A percentile compares a stretch with the other conserved stretches of the same genome.
Conservation (phyloP, 2,113 vertebrate genomes). For the Eudyptes chrysolophus region DNA sequence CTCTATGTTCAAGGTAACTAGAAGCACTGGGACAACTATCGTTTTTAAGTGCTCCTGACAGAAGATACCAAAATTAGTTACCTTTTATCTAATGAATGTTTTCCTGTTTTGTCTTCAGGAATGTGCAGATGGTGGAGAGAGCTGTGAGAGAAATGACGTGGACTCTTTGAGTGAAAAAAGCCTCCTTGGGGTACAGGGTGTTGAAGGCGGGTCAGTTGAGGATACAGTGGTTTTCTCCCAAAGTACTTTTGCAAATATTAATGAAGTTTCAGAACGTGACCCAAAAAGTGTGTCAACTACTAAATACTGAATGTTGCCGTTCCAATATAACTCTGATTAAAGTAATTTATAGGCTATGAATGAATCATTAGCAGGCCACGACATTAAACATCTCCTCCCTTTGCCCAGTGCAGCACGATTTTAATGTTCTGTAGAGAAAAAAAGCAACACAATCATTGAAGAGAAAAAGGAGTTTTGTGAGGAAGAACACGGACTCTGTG, state of each 20-base stretch:
- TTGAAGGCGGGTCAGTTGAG: slow-evolving; percentile 59
- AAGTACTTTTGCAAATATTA: background rate
- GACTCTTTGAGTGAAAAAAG: slow-evolving; percentile 6
- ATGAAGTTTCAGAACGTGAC: background rate
- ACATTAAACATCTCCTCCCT: background rate
- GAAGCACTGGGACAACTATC: background rate
- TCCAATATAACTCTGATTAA: background rate
- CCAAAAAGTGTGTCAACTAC: background rate
- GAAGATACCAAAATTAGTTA: background rate
- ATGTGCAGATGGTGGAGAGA: background rate
- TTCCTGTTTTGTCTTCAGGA: background rate
- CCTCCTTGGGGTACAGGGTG: background rate
- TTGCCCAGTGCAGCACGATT: background rate
- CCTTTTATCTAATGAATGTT: background rate
- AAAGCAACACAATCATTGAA: background rate
- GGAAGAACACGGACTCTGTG: background rate
- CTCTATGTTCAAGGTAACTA: background rate
- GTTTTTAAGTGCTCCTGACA: background rate
- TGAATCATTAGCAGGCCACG: background rate
- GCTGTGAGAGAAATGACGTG: background rate
- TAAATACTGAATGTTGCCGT: background rate
- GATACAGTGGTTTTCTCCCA: background rate
- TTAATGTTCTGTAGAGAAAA: background rate
- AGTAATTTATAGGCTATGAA: background rate
- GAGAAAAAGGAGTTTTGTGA: background rate